These are phyloP conservation scores for Ommatoiulus sabulosus DNA, from an alignment of 2,888 invertebrate genomes.

Conservation along the genomic window DNA sequence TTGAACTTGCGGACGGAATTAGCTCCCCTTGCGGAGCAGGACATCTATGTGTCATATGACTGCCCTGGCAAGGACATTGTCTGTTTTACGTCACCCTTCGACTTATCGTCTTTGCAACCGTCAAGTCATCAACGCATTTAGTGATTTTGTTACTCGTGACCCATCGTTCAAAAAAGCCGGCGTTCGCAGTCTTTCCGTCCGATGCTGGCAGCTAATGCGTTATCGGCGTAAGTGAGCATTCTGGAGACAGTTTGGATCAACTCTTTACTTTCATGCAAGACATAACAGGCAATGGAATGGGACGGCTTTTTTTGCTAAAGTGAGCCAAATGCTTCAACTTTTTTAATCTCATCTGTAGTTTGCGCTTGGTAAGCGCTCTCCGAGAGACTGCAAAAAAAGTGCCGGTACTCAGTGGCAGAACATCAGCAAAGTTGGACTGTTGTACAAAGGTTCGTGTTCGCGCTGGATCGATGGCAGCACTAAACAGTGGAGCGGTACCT, in stretches of 20 bases:
- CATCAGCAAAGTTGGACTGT: too few relatives aligned
- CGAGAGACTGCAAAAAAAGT: not conserved
- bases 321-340: not conserved
- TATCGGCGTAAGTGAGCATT: not conserved
- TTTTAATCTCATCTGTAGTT: not conserved
- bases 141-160: not conserved
- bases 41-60: too few relatives aligned
- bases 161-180: not conserved
- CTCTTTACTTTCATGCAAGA: not conserved
- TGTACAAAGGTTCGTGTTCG: too few relatives aligned
- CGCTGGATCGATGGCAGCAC: not conserved
- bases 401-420: too few relatives aligned
- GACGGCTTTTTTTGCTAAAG: not conserved
- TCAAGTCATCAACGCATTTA: not conserved
- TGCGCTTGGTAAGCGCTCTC: not conserved
- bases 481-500: not conserved
- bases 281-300: not conserved
- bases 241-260: not conserved
- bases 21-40: not conserved
- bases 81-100: not conserved
- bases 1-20: not conserved
- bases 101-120: not conserved
- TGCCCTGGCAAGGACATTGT: too few relatives aligned
- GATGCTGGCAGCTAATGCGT: not conserved
- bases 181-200: not conserved